Evolutionary conservation across 2,888 invertebrate genomes (phyloP).

Genomic region (Beris chalybata): DNA sequence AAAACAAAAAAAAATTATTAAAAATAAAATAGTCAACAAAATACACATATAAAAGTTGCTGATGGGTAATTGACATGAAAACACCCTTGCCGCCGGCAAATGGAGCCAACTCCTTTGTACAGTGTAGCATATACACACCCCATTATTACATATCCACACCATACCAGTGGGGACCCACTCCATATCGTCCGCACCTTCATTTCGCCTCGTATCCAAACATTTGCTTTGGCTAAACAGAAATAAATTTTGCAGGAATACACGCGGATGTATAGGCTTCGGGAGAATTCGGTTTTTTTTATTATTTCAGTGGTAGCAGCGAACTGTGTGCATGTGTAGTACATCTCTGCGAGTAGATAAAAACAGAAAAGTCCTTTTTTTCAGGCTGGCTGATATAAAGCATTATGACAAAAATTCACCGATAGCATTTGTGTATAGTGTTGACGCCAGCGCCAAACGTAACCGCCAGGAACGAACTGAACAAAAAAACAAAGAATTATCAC

Average conservation of each 20-base stretch:
- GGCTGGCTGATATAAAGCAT: conserved; percentile 10
- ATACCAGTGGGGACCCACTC: neutral
- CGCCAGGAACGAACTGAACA: conserved; percentile 7
- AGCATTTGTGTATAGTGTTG: neutral
- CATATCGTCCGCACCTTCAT: neutral
- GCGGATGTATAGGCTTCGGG: no score
- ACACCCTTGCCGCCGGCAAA: conserved; percentile 18
- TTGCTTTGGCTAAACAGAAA: conserved; percentile 16
- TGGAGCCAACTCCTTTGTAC: conserved; percentile 10
- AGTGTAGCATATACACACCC: conserved; percentile 17
- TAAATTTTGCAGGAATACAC: conserved; percentile 20
- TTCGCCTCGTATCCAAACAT: conserved; percentile 18
- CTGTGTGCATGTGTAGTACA: no score
- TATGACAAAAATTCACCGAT: conserved; percentile 8
- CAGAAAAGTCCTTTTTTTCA: neutral
- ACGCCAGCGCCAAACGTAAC: neutral
- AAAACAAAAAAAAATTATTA: conserved; percentile 10
- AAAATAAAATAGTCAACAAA: conserved; percentile 17
- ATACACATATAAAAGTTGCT: conserved; percentile 26
- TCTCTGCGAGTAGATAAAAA: neutral
- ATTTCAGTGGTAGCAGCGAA: no score
- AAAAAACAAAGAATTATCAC: conserved; percentile 5
- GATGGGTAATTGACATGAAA: conserved; percentile 33
- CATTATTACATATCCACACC: conserved; percentile 13
- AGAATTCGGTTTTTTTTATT: no score